Percentiles rank a stretch among this genome's conserved stretches.
These are phyloP conservation scores for Anthophora plumipes DNA, from an alignment of 2,888 invertebrate genomes.

Conservation along the genomic window DNA sequence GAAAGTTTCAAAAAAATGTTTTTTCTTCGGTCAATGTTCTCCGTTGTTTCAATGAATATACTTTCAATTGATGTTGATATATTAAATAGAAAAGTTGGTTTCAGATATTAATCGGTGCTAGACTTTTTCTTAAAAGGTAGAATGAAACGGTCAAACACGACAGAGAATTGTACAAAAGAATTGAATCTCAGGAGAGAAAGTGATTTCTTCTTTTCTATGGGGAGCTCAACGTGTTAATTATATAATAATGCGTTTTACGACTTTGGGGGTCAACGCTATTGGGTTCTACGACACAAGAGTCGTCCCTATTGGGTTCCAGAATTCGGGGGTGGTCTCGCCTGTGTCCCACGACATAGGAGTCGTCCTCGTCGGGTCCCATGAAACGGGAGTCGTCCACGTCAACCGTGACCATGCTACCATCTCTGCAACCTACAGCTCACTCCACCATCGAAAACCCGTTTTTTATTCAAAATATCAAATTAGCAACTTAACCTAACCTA, in stretches of 20 bases:
- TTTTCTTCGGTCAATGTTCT: not conserved
- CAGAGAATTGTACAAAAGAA: too few relatives aligned
- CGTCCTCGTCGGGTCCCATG: slow-evolving; percentile 35
- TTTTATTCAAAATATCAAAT: not conserved
- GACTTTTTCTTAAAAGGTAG: too few relatives aligned
- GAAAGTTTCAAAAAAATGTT: too few relatives aligned
- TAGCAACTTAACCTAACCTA: too few relatives aligned
- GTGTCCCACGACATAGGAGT: slow-evolving; percentile 41
- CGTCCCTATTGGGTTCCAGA: slow-evolving; percentile 47
- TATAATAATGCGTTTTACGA: not conserved
- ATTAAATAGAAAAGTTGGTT: too few relatives aligned
- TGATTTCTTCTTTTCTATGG: too few relatives aligned
- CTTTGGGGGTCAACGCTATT: slow-evolving; percentile 4
- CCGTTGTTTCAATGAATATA: not conserved
- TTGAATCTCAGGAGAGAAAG: too few relatives aligned
- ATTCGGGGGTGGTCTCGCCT: slow-evolving; percentile 45
- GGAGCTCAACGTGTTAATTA: too few relatives aligned
- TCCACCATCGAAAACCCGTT: slow-evolving; percentile 14
- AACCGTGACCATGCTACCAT: slow-evolving; percentile 23
- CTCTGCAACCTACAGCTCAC: not conserved
- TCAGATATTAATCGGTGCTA: too few relatives aligned
- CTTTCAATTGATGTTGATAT: not conserved
- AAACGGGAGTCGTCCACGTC: slow-evolving; percentile 51
- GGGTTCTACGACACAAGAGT: slow-evolving; percentile 25
- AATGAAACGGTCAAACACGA: too few relatives aligned